phyloP scores from a whole-genome alignment of 2,888 invertebrate genomes.

The Cinara cedri region DNA sequence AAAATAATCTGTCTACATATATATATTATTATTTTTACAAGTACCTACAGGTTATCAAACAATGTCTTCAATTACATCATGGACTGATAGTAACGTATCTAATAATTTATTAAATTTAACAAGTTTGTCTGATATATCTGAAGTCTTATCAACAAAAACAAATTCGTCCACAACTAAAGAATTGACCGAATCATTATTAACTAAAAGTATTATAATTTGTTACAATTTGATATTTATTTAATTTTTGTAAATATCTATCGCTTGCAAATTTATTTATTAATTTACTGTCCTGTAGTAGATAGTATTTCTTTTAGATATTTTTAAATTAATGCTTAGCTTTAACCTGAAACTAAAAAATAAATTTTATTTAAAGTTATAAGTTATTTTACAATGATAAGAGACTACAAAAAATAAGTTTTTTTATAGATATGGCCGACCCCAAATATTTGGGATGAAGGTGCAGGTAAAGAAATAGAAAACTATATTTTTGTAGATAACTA shows the following conservation, averaged over 20 bases:
- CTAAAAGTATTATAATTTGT: slow-evolving; percentile 13
- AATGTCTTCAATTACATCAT: slow-evolving; percentile 52
- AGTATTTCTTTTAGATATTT: not conserved
- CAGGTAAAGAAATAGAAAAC: too few species aligned
- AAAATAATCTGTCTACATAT: not conserved
- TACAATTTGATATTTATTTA: not conserved
- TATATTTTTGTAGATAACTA: too few species aligned
- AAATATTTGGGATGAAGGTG: too few species aligned
- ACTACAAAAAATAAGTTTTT: too few species aligned
- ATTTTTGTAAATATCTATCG: not conserved
- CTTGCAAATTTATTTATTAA: slow-evolving; percentile 27
- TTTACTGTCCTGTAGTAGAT: not conserved
- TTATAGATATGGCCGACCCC: too few species aligned
- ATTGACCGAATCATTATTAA: slow-evolving; percentile 14
- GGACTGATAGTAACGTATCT: slow-evolving; percentile 49
- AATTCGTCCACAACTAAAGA: slow-evolving; percentile 16
- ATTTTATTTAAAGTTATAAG: not conserved
- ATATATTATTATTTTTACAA: not conserved
- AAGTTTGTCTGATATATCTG: slow-evolving; percentile 49
- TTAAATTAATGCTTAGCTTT: not conserved
- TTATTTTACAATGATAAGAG: too few species aligned
- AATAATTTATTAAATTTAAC: slow-evolving; percentile 42
- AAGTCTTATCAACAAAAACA: slow-evolving; percentile 26
- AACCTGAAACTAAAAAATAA: not conserved
- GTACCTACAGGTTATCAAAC: slow-evolving; percentile 19